Conservation (phyloP, 2,113 vertebrate genomes). For the Etheostoma cragini region DNA sequence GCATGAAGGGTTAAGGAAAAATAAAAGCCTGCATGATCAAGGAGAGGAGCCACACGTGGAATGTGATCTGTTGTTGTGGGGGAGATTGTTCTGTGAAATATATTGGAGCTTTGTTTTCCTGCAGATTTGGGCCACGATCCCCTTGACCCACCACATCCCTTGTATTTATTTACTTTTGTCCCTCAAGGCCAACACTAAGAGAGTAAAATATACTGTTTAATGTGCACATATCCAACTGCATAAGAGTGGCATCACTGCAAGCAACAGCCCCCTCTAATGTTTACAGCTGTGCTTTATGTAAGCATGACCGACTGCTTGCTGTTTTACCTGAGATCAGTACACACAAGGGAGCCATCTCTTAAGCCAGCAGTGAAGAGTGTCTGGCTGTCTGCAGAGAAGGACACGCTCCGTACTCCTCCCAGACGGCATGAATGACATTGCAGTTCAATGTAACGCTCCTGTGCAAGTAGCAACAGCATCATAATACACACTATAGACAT, state of each 20-base stretch:
- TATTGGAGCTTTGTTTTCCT: constrained; percentile 45
- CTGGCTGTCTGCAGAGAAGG: constrained; percentile 65
- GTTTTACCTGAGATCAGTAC: constrained; percentile 60
- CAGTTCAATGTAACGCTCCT: constrained; percentile 59
- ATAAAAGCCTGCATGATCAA: not conserved
- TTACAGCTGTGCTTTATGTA: constrained; percentile 31
- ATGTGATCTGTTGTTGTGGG: constrained; percentile 35
- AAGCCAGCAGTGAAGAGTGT: constrained; percentile 60
- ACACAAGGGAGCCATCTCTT: constrained; percentile 64
- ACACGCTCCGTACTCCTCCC: constrained; percentile 50
- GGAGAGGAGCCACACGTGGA: constrained; percentile 38
- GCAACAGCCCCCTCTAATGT: constrained; percentile 70
- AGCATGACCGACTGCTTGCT: not conserved
- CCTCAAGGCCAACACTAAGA: not conserved
- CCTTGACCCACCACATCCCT: constrained; percentile 10
- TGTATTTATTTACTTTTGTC: constrained; percentile 35
- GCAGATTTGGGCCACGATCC: constrained; percentile 1
- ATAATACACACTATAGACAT: not conserved
- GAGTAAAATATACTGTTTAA: constrained; percentile 29
- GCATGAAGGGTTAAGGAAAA: not conserved
- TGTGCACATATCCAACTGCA: not conserved
- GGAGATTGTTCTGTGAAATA: constrained; percentile 28
- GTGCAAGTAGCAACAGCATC: not conserved
- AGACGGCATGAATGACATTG: constrained; percentile 56
- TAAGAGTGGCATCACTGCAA: not conserved